Percentiles rank a stretch among this genome's conserved stretches.
Evolutionary conservation across 2,888 invertebrate species (phyloP).

Genomic region (Hypsopygia costalis): DNA sequence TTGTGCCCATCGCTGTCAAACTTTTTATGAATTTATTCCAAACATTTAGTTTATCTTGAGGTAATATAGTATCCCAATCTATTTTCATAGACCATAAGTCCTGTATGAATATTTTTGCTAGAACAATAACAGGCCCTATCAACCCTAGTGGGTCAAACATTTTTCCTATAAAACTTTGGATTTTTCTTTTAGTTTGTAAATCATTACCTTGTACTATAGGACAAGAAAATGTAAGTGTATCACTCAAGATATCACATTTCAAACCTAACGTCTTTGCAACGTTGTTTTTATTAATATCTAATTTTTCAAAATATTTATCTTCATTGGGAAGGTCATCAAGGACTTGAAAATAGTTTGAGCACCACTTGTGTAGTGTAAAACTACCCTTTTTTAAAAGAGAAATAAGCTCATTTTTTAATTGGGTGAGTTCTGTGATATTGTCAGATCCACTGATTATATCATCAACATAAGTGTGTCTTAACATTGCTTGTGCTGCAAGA

Average conservation of each 20-base stretch:
- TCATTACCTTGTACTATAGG: not conserved
- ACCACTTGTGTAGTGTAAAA: constrained; percentile 11
- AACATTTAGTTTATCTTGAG: not conserved
- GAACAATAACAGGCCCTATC: constrained; percentile 16
- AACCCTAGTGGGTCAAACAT: constrained; percentile 21
- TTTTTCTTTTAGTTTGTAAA: constrained; percentile 17
- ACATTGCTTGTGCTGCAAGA: constrained; percentile 4
- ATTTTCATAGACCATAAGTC: not conserved
- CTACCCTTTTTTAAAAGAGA: not conserved
- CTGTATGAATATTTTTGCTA: constrained; percentile 18
- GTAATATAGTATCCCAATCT: constrained; percentile 2
- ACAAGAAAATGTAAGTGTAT: not conserved
- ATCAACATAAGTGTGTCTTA: constrained; percentile 10
- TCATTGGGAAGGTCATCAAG: constrained; percentile 2
- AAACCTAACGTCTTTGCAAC: not conserved
- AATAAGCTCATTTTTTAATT: not conserved
- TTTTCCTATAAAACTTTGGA: constrained; percentile 19
- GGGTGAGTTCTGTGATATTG: not conserved
- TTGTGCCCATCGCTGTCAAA: not conserved
- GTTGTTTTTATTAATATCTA: not conserved
- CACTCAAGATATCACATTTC: constrained; percentile 2
- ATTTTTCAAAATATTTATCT: too few species aligned
- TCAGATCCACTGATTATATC: not conserved
- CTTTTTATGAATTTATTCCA: not conserved
- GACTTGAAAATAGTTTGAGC: not conserved